phyloP scores from a whole-genome alignment of 2,888 invertebrate genomes.

The Eristalis pertinax region DNA sequence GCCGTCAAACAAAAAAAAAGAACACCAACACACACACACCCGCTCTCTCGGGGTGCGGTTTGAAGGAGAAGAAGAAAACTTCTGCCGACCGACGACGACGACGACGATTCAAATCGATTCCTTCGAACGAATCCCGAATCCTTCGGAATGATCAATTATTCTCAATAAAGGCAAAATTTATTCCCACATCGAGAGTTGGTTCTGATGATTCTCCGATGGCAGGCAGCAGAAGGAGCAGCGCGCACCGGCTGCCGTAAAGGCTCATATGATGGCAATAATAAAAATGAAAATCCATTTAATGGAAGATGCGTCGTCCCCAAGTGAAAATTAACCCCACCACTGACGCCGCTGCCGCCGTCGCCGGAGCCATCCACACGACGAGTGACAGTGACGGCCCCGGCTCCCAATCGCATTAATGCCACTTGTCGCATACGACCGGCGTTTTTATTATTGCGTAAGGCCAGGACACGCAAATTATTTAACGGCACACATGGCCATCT shows the following conservation, averaged over 20 bases:
- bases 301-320: conserved; percentile 59
- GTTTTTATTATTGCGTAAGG: conserved; percentile 70
- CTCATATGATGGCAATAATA: conserved; percentile 70
- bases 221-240: conserved; percentile 13
- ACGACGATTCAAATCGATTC: conserved; percentile 58
- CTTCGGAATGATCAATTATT: conserved; percentile 71
- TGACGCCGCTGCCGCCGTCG: not conserved
- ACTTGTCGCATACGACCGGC: conserved; percentile 68
- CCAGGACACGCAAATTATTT: conserved; percentile 65
- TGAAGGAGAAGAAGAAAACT: conserved; percentile 23
- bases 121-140: conserved; percentile 46
- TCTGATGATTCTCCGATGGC: conserved; percentile 1
- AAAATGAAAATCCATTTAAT: conserved; percentile 72
- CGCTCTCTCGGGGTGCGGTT: not conserved
- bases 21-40: not conserved
- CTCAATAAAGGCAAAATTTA: conserved; percentile 70
- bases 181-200: conserved; percentile 63
- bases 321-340: conserved; percentile 62
- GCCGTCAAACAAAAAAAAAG: conserved; percentile 22
- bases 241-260: conserved; percentile 69
- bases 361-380: not conserved
- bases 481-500: conserved; percentile 49
- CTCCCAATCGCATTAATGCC: conserved; percentile 56
- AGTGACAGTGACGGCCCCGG: not conserved
- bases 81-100: not conserved